Conservation (phyloP, 2,888 invertebrate species). For the Stenodera caucasica region DNA sequence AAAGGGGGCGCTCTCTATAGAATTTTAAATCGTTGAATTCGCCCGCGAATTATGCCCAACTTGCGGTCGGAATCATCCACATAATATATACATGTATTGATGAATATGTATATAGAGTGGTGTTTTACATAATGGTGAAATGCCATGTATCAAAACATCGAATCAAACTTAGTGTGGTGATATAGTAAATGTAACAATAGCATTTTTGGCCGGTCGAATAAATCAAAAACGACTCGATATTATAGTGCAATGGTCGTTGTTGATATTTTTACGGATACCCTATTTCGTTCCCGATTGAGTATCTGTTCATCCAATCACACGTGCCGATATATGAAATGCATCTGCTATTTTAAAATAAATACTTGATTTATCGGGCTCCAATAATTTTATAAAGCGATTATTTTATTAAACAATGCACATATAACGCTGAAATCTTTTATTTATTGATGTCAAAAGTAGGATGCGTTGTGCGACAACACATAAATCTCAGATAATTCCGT, state of each 20-base stretch:
- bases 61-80: conserved; percentile 30
- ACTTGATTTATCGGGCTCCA: conserved; percentile 52
- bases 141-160: conserved; percentile 7
- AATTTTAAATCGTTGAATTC: conserved; percentile 44
- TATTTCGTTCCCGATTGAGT: conserved; percentile 50
- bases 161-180: conserved; percentile 6
- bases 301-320: conserved; percentile 52
- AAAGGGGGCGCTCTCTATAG: too few species aligned
- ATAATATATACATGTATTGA: conserved; percentile 27
- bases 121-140: conserved; percentile 29
- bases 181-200: conserved; percentile 50
- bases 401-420: conserved; percentile 50
- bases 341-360: conserved; percentile 53
- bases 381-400: conserved; percentile 52
- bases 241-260: conserved; percentile 47
- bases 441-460: conserved; percentile 37
- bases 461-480: conserved; percentile 20
- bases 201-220: conserved; percentile 44
- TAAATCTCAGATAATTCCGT: conserved; percentile 26
- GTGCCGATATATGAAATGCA: conserved; percentile 51
- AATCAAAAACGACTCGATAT: conserved; percentile 51
- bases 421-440: conserved; percentile 35
- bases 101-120: conserved; percentile 6
- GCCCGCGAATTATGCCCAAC: conserved; percentile 40
- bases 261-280: conserved; percentile 51